phyloP scores from a whole-genome alignment of 2,888 invertebrate genomes.

The Cheilosia vulpina region DNA sequence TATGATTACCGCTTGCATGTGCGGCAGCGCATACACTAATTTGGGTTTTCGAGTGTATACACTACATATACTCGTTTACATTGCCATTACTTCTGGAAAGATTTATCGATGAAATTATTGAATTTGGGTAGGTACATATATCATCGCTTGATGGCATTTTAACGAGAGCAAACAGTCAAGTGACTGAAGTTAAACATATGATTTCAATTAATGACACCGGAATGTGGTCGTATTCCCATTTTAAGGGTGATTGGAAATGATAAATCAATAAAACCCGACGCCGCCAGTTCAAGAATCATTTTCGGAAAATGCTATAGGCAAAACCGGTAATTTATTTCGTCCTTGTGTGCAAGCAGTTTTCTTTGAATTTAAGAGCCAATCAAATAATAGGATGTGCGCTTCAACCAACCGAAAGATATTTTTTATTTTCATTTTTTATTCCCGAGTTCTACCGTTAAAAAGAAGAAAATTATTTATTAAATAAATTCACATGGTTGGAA shows the following conservation, averaged over 20 bases:
- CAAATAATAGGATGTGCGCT: too few relatives aligned
- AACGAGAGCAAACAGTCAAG: not conserved
- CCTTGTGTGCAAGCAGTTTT: not conserved
- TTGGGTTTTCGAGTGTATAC: too few relatives aligned
- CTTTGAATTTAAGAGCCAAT: too few relatives aligned
- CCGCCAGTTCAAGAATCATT: not conserved
- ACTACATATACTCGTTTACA: not conserved
- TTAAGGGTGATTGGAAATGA: not conserved
- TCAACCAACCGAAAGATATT: too few relatives aligned
- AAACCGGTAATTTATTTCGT: not conserved
- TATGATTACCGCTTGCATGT: not conserved
- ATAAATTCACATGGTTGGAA: too few relatives aligned
- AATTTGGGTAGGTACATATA: not conserved
- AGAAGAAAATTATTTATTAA: too few relatives aligned
- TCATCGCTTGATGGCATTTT: slow-evolving; percentile 19
- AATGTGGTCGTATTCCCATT: not conserved
- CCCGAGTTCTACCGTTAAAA: too few relatives aligned
- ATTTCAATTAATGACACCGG: slow-evolving; percentile 13
- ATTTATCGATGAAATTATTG: slow-evolving; percentile 29
- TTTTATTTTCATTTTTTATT: too few relatives aligned
- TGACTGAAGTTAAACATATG: not conserved
- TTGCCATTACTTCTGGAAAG: not conserved
- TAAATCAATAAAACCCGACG: not conserved
- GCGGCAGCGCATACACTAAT: not conserved
- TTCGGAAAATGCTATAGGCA: not conserved